Evolutionary conservation across 2,113 vertebrate species (phyloP).

Genomic region (Heloderma charlesbogerti): DNA sequence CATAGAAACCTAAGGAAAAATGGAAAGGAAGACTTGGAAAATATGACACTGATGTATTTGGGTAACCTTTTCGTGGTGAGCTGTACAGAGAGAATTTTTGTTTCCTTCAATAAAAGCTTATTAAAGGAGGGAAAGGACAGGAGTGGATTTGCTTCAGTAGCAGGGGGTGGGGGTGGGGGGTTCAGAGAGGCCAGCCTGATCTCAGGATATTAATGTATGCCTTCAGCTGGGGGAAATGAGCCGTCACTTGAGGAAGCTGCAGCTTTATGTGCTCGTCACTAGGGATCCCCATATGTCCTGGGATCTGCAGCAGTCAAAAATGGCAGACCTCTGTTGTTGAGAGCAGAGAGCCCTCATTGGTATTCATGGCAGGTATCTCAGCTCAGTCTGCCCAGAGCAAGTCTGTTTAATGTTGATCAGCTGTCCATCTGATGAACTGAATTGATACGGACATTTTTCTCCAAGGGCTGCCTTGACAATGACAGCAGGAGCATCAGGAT

Average conservation of each 20-base stretch:
- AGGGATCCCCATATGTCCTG: conserved; percentile 84
- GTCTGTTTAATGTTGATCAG: conserved; percentile 84
- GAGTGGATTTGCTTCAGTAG: conserved; percentile 75
- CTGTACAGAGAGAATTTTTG: conserved; percentile 63
- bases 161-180: conserved; percentile 53
- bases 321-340: conserved; percentile 66
- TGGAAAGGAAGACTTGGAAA: conserved; percentile 64
- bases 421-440: conserved; percentile 80
- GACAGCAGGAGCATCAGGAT: conserved; percentile 74
- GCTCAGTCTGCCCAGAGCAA: conserved; percentile 80
- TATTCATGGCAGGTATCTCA: conserved; percentile 79
- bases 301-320: conserved; percentile 72
- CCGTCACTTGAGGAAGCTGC: conserved; percentile 76
- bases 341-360: conserved; percentile 80
- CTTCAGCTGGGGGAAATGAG: conserved; percentile 84
- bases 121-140: conserved; percentile 81
- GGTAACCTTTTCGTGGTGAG: conserved; percentile 73
- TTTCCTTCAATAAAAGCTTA: conserved; percentile 84
- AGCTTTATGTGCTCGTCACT: conserved; percentile 80
- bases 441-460: conserved; percentile 76
- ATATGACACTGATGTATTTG: conserved; percentile 73
- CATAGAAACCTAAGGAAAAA: conserved; percentile 40
- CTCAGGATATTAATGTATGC: conserved; percentile 84
- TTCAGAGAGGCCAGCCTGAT: conserved; percentile 75
- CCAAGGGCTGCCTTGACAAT: conserved; percentile 75